Conservation (phyloP, 2,113 vertebrate species). For the Vulpes vulpes region DNA sequence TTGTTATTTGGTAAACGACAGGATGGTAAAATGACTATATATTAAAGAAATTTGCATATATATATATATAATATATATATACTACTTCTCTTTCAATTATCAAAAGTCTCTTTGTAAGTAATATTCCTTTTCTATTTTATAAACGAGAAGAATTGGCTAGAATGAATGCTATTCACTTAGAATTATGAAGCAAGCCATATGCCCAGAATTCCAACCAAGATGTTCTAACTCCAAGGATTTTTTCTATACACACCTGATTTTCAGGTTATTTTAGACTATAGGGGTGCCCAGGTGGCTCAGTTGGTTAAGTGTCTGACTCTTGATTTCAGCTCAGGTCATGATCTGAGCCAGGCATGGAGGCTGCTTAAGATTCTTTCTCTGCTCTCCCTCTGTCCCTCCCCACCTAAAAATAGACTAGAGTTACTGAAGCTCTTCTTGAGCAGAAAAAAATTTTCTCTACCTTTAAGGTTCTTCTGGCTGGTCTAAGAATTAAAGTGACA, state of each 20-base stretch:
- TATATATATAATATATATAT: too few relatives aligned
- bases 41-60: background rate
- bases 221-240: background rate
- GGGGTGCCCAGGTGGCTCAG: background rate
- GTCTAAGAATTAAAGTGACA: background rate
- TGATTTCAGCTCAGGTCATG: background rate
- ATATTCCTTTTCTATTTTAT: background rate
- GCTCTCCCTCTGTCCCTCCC: background rate
- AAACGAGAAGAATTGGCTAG: background rate
- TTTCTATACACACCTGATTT: background rate
- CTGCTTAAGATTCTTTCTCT: background rate
- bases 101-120: background rate
- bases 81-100: background rate
- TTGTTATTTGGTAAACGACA: slow-evolving; percentile 8
- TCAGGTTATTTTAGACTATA: background rate
- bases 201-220: background rate
- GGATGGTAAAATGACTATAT: background rate
- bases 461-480: background rate
- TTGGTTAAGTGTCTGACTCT: background rate
- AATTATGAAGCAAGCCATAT: background rate
- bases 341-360: background rate
- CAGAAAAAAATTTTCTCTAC: background rate
- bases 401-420: background rate
- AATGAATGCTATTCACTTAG: background rate
- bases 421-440: background rate